phyloP scores from a whole-genome alignment of 2,797 vertebrate genomes.

The Enteromius anoplus region DNA sequence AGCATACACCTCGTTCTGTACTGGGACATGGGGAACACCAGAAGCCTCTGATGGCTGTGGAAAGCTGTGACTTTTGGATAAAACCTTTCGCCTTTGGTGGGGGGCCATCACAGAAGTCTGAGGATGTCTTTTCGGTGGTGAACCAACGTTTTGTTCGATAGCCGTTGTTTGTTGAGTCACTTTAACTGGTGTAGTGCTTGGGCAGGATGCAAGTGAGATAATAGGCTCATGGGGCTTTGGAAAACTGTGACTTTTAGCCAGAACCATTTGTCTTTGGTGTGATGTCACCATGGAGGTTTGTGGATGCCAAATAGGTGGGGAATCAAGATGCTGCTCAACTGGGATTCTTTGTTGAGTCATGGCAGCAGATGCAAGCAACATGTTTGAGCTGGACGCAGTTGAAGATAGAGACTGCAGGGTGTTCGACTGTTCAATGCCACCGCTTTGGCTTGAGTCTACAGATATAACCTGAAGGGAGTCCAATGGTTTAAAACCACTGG shows the following conservation, averaged over 20 bases:
- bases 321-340: neutral
- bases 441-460: neutral
- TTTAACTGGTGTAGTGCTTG: neutral
- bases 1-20: slow-evolving; percentile 63
- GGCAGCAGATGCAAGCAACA: neutral
- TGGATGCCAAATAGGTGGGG: neutral
- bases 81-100: neutral
- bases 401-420: slow-evolving; percentile 12
- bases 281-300: neutral
- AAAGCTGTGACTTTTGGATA: slow-evolving; percentile 15
- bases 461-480: neutral
- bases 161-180: neutral
- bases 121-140: slow-evolving; percentile 5
- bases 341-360: neutral
- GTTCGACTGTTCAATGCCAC: neutral
- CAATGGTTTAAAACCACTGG: neutral
- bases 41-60: slow-evolving; percentile 6
- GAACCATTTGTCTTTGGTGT: slow-evolving; percentile 1
- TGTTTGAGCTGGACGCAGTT: neutral
- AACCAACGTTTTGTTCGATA: neutral
- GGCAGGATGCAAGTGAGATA: neutral
- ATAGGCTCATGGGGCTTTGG: slow-evolving; percentile 6
- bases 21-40: slow-evolving; percentile 53
- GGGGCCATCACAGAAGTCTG: neutral
- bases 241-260: neutral